These are phyloP conservation scores for Esox lucius DNA, from an alignment of 2,797 vertebrate genomes.

Conservation along the genomic window DNA sequence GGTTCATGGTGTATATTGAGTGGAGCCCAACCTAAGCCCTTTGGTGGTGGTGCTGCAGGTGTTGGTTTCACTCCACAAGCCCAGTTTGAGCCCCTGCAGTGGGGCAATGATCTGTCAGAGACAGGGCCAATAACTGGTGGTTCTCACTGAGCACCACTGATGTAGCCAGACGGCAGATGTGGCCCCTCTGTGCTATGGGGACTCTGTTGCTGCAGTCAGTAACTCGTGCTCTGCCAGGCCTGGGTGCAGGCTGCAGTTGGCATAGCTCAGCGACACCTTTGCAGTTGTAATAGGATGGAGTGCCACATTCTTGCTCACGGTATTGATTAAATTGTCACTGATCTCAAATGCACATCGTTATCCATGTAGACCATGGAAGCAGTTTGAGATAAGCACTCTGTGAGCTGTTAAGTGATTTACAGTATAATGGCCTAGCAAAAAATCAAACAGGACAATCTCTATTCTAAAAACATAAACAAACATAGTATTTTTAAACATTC, in stretches of 20 bases:
- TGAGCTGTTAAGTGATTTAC: background rate
- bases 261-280: background rate
- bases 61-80: background rate
- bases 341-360: background rate
- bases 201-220: background rate
- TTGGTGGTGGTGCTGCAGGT: background rate
- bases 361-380: background rate
- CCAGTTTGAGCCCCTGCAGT: background rate
- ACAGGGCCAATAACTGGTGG: background rate
- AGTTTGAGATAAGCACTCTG: background rate
- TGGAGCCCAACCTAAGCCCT: background rate
- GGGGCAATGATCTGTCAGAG: background rate
- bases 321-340: background rate
- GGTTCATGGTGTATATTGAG: background rate
- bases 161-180: background rate
- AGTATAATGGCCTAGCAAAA: background rate
- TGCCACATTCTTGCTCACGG: background rate
- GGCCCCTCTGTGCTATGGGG: background rate
- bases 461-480: background rate
- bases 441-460: background rate
- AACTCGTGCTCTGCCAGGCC: background rate
- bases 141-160: background rate
- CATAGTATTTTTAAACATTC: background rate
- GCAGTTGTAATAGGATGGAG: background rate
- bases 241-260: background rate